Base-by-base conservation (phyloP, 2,113 vertebrate species). In the Fulmarus glacialis region DNA sequence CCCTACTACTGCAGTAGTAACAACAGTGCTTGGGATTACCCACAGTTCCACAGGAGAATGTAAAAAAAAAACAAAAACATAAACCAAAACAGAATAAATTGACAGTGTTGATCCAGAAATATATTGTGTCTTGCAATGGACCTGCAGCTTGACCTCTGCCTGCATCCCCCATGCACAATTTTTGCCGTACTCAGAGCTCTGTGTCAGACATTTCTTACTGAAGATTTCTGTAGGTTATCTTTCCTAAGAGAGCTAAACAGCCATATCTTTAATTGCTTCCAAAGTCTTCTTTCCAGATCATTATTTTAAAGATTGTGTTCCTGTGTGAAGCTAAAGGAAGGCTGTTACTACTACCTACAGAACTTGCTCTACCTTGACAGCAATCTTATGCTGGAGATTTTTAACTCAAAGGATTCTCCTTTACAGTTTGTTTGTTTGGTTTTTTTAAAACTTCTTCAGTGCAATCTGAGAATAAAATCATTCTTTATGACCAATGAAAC, bases 261-360 rank as follows among this genome's bases (percentile, higher is more conserved):
- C 11, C 8, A 2, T 16, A 47, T 56, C 66, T 84, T 80, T 38
- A 77, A 27, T 55, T 77, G 66, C 74, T 88, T 87, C 90, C 58
- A 47, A 73, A 79, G 29, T 55, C 15, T 53, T 50, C 42, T 94
- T 74, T 95, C 67, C 85, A 87, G 40, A 85, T 84, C 56, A 36
- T 91, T 94, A 82, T 63, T n/a, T 60, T 86, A 90, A 92, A 84
- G 47, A 83, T 68, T 67, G 53, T 47, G 90, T 92, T 84, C 68
- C 43, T 68, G 18, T 21, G 40, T 58, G 62, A 74, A 89, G 55
- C 15, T 38, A 75, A 79, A 67, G 52, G 53, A 26, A 85, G 53
- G n/a, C 36, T 87, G 48, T 62, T 89, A 75, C 30, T 58, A 20
- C 21, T 73, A 9, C 74, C 42, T 32, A 11, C 68, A 53, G 48